A percentile compares a stretch with the other conserved stretches of the same genome.
Conservation (phyloP, 2,113 vertebrate genomes). For the Salvelinus namaycush region DNA sequence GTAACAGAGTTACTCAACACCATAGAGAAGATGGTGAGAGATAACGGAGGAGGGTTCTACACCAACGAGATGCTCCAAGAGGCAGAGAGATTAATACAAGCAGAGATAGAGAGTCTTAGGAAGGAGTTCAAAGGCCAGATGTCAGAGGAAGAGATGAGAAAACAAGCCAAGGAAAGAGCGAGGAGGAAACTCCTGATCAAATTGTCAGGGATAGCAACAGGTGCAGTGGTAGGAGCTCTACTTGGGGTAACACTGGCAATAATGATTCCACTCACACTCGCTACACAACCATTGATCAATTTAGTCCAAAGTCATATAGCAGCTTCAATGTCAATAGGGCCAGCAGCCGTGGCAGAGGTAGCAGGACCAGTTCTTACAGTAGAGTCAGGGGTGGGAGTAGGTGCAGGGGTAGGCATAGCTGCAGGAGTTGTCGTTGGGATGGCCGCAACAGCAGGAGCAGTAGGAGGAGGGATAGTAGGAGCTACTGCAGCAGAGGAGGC, state of each 20-base stretch:
- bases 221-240: neutral
- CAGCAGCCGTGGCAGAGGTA: neutral
- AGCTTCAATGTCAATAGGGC: too few relatives aligned
- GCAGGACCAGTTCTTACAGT: neutral
- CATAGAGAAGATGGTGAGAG: constrained; percentile 14
- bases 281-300: too few relatives aligned
- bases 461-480: neutral
- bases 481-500: neutral
- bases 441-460: neutral
- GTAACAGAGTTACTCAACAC: neutral
- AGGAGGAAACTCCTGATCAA: neutral
- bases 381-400: too few relatives aligned
- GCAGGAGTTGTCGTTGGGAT: neutral
- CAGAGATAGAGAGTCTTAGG: neutral
- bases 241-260: neutral
- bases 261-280: too few relatives aligned
- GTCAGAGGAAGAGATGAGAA: neutral
- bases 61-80: constrained; percentile 15
- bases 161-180: neutral
- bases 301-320: too few relatives aligned
- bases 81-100: neutral
- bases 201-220: neutral
- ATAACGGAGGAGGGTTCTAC: constrained; percentile 18
- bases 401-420: too few relatives aligned
- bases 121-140: neutral